Evolutionary conservation across 2,797 vertebrate species (phyloP).

Genomic region (Cynopterus sphinx): DNA sequence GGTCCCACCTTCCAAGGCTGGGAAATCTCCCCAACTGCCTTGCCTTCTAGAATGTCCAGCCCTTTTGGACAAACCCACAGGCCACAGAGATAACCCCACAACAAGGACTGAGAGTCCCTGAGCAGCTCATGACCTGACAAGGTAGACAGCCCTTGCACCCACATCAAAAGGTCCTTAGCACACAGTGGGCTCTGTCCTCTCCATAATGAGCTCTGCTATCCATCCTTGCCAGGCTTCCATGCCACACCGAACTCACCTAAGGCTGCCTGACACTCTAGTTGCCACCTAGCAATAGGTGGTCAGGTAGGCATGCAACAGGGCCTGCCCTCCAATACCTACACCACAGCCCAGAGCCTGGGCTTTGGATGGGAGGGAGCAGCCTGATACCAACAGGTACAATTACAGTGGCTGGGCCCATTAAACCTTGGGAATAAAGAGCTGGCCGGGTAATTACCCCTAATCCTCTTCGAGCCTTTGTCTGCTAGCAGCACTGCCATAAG

Average conservation of each 20-base stretch:
- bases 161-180: neutral
- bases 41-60: neutral
- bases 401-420: constrained; percentile 88
- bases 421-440: constrained; percentile 86
- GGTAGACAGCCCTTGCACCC: neutral
- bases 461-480: constrained; percentile 92
- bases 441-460: constrained; percentile 90
- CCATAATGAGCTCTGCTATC: neutral
- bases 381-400: constrained; percentile 83
- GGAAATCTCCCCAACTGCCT: neutral
- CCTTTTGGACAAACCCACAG: neutral
- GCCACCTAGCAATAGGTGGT: neutral
- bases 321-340: constrained; percentile 58
- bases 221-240: neutral
- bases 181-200: neutral
- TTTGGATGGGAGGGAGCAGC: constrained; percentile 65
- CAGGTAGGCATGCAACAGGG: constrained; percentile 34
- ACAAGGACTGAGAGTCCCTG: neutral
- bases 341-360: constrained; percentile 38
- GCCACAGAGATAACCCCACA: neutral
- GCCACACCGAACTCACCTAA: neutral
- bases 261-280: neutral
- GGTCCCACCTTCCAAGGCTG: neutral
- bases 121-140: neutral
- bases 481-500: constrained; percentile 85